Percentiles rank a stretch among this genome's conserved stretches.
Evolutionary conservation across 2,797 vertebrate genomes (phyloP).

Genomic region (Lates japonicus): DNA sequence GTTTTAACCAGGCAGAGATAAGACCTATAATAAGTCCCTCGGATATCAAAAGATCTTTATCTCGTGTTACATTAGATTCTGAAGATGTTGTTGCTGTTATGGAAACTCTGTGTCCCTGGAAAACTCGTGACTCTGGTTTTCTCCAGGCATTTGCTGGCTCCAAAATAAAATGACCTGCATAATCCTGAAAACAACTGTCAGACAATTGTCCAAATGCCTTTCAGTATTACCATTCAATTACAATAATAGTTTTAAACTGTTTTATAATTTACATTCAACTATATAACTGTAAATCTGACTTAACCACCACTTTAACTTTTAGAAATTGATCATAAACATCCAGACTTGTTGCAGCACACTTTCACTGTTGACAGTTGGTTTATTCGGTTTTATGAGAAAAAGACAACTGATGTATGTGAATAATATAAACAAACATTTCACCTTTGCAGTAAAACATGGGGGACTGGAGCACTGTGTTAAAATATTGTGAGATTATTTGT

Average conservation of each 20-base stretch:
- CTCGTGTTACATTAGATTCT: slow-evolving; percentile 51
- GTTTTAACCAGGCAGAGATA: slow-evolving; percentile 72
- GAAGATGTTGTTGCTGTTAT: slow-evolving; percentile 63
- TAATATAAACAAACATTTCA: not conserved
- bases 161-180: slow-evolving; percentile 29
- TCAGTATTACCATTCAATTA: slow-evolving; percentile 6
- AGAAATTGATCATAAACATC: not conserved
- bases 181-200: not conserved
- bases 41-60: slow-evolving; percentile 72
- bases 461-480: not conserved
- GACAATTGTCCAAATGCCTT: not conserved
- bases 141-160: slow-evolving; percentile 30
- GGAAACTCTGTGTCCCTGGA: slow-evolving; percentile 54
- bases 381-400: not conserved
- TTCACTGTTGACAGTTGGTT: not conserved
- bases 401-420: not conserved
- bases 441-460: not conserved
- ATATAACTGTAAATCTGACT: not conserved
- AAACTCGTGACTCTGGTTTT: slow-evolving; percentile 55
- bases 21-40: slow-evolving; percentile 78
- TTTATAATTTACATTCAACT: not conserved
- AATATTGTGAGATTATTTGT: not conserved
- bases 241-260: no score
- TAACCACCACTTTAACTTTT: not conserved
- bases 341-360: not conserved